Conservation (phyloP, 1,140 invertebrate species). For the Cherax destructor region DNA sequence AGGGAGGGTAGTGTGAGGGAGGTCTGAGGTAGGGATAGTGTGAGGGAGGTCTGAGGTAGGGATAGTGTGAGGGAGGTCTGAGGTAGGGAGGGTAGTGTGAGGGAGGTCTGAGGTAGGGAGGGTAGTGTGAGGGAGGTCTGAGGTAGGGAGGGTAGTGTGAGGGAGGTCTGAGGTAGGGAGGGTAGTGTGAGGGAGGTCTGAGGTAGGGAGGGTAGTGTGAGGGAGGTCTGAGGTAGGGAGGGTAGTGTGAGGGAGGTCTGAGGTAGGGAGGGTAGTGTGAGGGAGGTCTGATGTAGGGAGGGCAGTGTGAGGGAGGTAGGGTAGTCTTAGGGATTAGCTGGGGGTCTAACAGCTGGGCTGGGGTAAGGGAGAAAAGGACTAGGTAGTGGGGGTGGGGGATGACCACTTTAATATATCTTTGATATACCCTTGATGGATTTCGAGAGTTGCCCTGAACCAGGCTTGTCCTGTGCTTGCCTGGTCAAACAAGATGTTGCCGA, state of each 20-base stretch:
- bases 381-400: too few species aligned
- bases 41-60: background rate
- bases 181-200: background rate
- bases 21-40: background rate
- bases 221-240: background rate
- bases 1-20: background rate
- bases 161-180: background rate
- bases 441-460: too few species aligned
- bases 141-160: background rate
- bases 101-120: background rate
- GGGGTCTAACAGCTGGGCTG: too few species aligned
- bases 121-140: background rate
- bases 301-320: background rate
- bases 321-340: too few species aligned
- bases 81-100: background rate
- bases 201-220: constrained; percentile 3
- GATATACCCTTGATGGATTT: too few species aligned
- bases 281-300: background rate
- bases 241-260: background rate
- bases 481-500: too few species aligned
- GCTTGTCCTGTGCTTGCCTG: too few species aligned
- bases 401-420: too few species aligned
- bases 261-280: background rate
- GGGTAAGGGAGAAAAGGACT: too few species aligned
- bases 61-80: background rate